phyloP scores from a whole-genome alignment of 1,140 invertebrate genomes.

The Ectropis grisescens region DNA sequence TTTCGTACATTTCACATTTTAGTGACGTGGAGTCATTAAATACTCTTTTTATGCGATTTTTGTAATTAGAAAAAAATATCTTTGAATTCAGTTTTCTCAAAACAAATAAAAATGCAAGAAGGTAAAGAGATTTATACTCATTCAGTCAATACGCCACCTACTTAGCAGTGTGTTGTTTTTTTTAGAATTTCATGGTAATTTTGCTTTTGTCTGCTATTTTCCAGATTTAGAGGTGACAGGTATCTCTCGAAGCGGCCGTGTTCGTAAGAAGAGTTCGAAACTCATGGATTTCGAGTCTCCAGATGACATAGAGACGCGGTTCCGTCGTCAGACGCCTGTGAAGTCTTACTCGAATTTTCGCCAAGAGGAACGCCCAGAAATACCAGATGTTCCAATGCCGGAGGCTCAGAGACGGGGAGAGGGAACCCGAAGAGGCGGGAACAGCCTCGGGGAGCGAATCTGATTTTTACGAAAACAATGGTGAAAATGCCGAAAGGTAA shows the following conservation, averaged over 20 bases:
- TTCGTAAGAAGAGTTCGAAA: conserved; percentile 95
- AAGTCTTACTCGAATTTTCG: conserved; percentile 27
- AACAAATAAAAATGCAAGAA: conserved; percentile 27
- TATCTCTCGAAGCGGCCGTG: conserved; percentile 87
- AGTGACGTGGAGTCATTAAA: too few species aligned
- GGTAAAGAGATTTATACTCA: too few species aligned
- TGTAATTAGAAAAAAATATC: not conserved
- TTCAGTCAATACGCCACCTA: too few species aligned
- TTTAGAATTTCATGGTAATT: not conserved
- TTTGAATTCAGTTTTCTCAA: not conserved
- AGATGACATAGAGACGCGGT: conserved; percentile 77
- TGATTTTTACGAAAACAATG: conserved; percentile 70
- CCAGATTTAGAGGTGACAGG: conserved; percentile 86
- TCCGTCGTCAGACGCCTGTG: conserved; percentile 48
- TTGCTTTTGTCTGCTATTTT: conserved; percentile 20
- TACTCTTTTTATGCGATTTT: conserved; percentile 4
- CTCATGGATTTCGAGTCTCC: conserved; percentile 93
- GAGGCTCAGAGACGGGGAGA: conserved; percentile 10
- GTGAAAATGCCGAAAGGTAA: conserved; percentile 71
- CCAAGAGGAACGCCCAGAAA: conserved; percentile 33
- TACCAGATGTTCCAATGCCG: conserved; percentile 18
- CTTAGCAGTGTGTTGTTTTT: too few species aligned
- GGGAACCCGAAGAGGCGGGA: conserved; percentile 44
- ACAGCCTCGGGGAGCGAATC: conserved; percentile 67
- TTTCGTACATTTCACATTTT: too few species aligned